Conservation (phyloP, 2,888 invertebrate genomes). For the Zeuzera pyrina region DNA sequence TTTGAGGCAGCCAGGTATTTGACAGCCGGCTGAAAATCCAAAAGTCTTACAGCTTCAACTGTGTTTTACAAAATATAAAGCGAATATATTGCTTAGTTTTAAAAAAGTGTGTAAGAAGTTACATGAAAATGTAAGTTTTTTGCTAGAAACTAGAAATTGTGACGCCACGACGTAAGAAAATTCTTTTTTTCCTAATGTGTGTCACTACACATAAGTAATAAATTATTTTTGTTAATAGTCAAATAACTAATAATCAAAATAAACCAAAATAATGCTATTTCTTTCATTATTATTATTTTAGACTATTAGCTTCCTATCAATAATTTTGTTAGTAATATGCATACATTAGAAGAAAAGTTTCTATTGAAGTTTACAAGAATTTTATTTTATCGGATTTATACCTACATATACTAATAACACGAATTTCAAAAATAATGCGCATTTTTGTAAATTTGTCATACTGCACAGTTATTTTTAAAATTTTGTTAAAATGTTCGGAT, state of each 20-base stretch:
- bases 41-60: not conserved
- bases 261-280: not conserved
- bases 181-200: not conserved
- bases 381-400: no score
- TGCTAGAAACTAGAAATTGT: not conserved
- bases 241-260: not conserved
- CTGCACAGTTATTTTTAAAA: no score
- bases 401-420: no score
- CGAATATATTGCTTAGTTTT: not conserved
- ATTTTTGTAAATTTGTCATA: no score
- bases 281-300: not conserved
- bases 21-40: conserved; percentile 27
- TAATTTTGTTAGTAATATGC: no score
- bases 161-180: not conserved
- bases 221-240: not conserved
- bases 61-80: not conserved
- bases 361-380: no score
- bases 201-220: not conserved
- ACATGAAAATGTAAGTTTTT: conserved; percentile 2
- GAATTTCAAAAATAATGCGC: no score
- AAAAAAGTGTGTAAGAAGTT: not conserved
- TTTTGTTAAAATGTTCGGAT: no score
- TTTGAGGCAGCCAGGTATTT: conserved; percentile 56
- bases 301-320: no score
- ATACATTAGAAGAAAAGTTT: no score